Base-by-base conservation (phyloP, 2,888 invertebrate genomes). In the Leptopilina drosophilae region DNA sequence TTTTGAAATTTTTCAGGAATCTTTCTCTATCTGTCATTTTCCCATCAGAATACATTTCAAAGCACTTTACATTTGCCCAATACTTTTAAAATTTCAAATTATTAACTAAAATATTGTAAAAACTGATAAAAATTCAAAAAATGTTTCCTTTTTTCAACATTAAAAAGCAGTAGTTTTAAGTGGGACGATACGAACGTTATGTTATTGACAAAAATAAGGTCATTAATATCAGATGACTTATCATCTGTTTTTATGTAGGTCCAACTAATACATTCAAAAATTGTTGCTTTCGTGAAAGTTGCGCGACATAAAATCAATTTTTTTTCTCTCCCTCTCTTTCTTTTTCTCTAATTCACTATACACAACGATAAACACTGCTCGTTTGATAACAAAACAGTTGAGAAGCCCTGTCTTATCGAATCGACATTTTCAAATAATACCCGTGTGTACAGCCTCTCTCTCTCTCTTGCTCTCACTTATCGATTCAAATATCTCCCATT, bases 211-310 rank as follows among this genome's bases (percentile, higher is more conserved):
- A 56, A 73, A 56, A 73, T 73, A 73, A 56, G 53, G 14, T 73
- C 73, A 73, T 69, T 69, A 69, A 69, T 69, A 69, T 53, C 26
- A 11, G 7, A 33, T 33, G 26, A 49, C 73, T 73, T 73, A 73
- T 73, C 69, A 73, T 56, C 49, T 49, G 49, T 49, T n/a, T 33
- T 14, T 14, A 2, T 15, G 26, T 26, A 53, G 53, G 33, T 73
- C 73, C 8, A 5, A 11, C 12, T 59, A 6, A 8, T 59, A n/a
- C 6, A 62, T 62, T 53, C 33, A 33, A 33, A 12, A 69, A 26
- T 53, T 69, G 26, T 53, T 69, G 53, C 33, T 33, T 73, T 56
- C 56, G 8, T 14, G 53, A 26, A 56, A 56, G 33, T 65, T 14
- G 14, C 26, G 12, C 12, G 64, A 12, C 67, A 69, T 20, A 20